phyloP scores from a whole-genome alignment of 2,113 vertebrate species.

The Chinchilla lanigera region DNA sequence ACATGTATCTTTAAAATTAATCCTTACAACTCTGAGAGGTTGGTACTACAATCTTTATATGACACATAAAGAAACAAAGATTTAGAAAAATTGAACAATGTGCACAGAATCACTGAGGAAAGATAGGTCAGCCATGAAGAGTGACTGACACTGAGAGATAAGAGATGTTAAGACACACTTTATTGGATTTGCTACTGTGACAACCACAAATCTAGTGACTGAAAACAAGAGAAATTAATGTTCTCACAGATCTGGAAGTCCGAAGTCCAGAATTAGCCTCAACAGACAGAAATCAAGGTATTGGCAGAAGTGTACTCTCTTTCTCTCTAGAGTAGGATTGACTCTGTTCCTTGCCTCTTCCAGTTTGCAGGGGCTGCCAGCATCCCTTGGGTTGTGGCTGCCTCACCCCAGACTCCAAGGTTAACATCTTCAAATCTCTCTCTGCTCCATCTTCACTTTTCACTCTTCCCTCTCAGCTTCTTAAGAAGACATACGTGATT shows the following conservation, averaged over 20 bases:
- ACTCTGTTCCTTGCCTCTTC: neutral
- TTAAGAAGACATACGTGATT: neutral
- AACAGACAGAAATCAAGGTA: neutral
- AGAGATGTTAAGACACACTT: neutral
- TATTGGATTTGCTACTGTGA: neutral
- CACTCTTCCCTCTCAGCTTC: neutral
- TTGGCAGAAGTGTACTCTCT: neutral
- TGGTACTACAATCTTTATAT: constrained; percentile 1
- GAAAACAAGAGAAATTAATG: neutral
- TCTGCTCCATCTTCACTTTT: neutral
- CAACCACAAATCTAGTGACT: neutral
- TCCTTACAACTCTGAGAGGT: neutral
- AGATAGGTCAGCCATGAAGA: neutral
- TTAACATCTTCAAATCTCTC: neutral
- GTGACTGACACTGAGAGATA: neutral
- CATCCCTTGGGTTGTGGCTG: neutral
- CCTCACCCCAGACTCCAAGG: neutral
- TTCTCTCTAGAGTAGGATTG: neutral
- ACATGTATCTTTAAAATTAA: constrained; percentile 23
- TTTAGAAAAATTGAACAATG: neutral
- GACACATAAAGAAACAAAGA: neutral
- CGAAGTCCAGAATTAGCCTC: neutral
- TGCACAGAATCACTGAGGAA: neutral
- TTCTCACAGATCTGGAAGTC: neutral
- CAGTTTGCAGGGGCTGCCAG: neutral